Evolutionary conservation across 1,140 invertebrate species (phyloP), one percentile per base, ranked within the genome.

Genomic region (Oreohelix idahoensis): DNA sequence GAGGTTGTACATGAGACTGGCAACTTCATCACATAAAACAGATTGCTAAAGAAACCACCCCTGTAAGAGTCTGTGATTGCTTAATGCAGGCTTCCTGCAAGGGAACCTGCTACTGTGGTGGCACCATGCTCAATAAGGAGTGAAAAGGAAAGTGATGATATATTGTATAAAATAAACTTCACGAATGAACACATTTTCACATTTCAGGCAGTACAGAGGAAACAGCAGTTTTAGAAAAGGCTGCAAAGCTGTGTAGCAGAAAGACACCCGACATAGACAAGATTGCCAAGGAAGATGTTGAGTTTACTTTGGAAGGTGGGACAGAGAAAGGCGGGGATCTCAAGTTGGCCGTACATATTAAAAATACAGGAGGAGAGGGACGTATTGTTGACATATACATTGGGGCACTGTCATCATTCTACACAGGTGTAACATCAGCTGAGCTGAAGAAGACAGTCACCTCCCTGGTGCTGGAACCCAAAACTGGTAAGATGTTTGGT

Each of bases 341-440:
- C 17, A 85, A 80, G 32, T 79, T 86, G 10, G 81, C 80, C 29
- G 58, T 91, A 23, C 84, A 82, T 38, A 84, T 90, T 76, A 81
- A 84, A 32, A 91, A 91, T 81, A 84, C 71, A 23, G 85, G 85
- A 26, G 79, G 79, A 17, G 87, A 88, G 29, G 71, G 82, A n/a
- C 76, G 89, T 29, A 84, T 85, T 20, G 88, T 89, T 8, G 86
- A 90, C n/a, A 85, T 88, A 5, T 87, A 87, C 69, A 73, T 91
- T 15, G 58, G 63, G 36, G 86, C 84, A 20, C 81, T 89, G 39
- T 84, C 89, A n/a, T 85, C 88, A 15, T 88, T 87, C 83, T 90
- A 91, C 83, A 91, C 90, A 23, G 89, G 89, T 0, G 88, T 91
- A 32, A 87, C 89, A 20, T 83, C 85, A 15, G 73, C 78, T 45